These are phyloP conservation scores for Amphiprion percula DNA, from an alignment of 2,113 vertebrate species.

Conservation along the genomic window DNA sequence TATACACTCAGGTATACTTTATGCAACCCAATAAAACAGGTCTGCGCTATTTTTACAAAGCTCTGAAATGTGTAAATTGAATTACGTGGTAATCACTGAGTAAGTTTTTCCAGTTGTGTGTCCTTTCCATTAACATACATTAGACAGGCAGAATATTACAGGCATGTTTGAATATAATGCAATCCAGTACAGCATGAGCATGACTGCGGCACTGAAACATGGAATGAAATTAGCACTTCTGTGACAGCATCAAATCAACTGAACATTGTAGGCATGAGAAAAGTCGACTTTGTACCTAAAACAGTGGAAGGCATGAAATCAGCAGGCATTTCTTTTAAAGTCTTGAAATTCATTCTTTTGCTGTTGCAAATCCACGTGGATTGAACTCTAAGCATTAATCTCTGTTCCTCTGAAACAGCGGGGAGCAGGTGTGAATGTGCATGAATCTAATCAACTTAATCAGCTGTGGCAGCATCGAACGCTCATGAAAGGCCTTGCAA, in stretches of 20 bases:
- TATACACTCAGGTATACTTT: neutral
- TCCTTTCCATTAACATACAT: neutral
- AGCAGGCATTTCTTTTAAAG: constrained; percentile 2
- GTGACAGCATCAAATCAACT: neutral
- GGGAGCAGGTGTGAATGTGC: constrained; percentile 70
- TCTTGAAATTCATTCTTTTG: neutral
- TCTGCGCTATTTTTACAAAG: constrained; percentile 12
- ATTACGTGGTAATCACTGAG: neutral
- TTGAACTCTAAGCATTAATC: constrained; percentile 55
- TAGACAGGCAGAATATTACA: neutral
- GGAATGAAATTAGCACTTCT: neutral
- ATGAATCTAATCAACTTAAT: constrained; percentile 70
- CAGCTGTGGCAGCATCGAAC: constrained; percentile 45
- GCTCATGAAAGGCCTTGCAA: constrained; percentile 43
- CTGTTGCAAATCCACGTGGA: constrained; percentile 37
- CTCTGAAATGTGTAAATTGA: neutral
- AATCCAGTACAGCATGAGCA: neutral
- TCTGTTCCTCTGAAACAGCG: constrained; percentile 44
- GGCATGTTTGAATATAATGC: neutral
- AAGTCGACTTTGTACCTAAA: neutral
- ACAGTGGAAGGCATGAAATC: neutral
- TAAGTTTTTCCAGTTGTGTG: neutral
- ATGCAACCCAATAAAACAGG: neutral
- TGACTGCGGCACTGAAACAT: neutral
- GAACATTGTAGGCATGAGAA: neutral